Percentiles rank a stretch among this genome's conserved stretches.
These are phyloP conservation scores for Dioctria rufipes DNA, from an alignment of 2,888 invertebrate species.

Conservation along the genomic window DNA sequence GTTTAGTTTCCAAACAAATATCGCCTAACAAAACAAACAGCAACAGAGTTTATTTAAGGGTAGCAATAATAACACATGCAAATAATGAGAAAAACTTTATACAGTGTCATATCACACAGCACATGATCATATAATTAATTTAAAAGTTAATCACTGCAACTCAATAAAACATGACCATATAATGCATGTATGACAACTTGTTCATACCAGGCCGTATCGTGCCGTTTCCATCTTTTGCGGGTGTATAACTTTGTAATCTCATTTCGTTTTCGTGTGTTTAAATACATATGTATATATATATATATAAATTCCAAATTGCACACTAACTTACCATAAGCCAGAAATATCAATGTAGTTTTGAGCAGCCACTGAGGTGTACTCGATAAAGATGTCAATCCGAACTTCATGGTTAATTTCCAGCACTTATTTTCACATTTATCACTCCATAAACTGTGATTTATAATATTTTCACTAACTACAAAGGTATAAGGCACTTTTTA, in stretches of 20 bases:
- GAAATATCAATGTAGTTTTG: slow-evolving; percentile 11
- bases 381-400: background rate
- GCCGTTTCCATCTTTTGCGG: background rate
- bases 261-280: background rate
- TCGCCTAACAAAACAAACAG: too few species aligned
- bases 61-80: too few species aligned
- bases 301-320: background rate
- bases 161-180: background rate
- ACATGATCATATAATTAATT: background rate
- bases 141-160: slow-evolving; percentile 1
- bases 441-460: background rate
- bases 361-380: slow-evolving; percentile 19
- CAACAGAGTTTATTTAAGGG: too few species aligned
- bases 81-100: too few species aligned
- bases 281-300: background rate
- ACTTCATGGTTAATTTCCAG: slow-evolving; percentile 4
- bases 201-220: background rate
- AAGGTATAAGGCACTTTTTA: slow-evolving; percentile 6
- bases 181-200: background rate
- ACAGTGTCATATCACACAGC: too few species aligned
- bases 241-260: background rate
- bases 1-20: too few species aligned
- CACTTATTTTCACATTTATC: background rate
- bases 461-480: background rate
- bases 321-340: slow-evolving; percentile 23